A percentile compares a stretch with the other conserved stretches of the same genome.
Conservation (phyloP, 2,113 vertebrate genomes). For the Columbina picui region DNA sequence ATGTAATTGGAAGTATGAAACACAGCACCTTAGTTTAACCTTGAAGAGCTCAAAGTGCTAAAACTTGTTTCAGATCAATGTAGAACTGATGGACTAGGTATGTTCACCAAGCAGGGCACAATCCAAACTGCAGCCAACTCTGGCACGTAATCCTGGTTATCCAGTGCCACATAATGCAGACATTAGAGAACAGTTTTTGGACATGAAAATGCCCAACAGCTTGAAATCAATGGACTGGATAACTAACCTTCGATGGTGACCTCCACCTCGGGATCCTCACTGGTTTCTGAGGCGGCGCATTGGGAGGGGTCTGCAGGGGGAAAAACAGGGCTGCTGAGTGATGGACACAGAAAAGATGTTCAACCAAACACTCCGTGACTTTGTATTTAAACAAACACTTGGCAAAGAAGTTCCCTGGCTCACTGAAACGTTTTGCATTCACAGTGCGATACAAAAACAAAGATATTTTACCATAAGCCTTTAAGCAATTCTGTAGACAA, state of each 20-base stretch:
- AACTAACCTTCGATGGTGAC: constrained; percentile 82
- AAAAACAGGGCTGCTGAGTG: constrained; percentile 54
- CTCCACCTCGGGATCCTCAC: constrained; percentile 82
- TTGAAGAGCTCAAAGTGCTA: background rate
- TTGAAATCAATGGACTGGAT: constrained; percentile 20
- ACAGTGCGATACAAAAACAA: background rate
- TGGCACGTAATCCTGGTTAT: background rate
- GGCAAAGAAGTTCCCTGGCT: background rate
- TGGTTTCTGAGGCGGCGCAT: constrained; percentile 73
- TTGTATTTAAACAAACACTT: constrained; percentile 12
- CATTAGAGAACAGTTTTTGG: constrained; percentile 1
- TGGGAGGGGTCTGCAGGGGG: constrained; percentile 71
- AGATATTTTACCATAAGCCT: background rate
- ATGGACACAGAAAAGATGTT: constrained; percentile 30
- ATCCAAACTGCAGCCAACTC: background rate
- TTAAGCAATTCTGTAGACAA: background rate
- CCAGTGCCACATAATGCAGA: background rate
- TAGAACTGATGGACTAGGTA: background rate
- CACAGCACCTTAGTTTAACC: background rate
- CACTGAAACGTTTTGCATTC: background rate
- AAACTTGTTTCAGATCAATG: background rate
- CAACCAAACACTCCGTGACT: background rate
- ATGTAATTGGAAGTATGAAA: background rate
- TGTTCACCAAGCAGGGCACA: rapidly evolving
- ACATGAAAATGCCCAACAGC: background rate